Percentiles rank a stretch among this genome's conserved stretches.
These are phyloP conservation scores for Dryas iulia DNA, from an alignment of 1,140 invertebrate genomes.

Conservation along the genomic window DNA sequence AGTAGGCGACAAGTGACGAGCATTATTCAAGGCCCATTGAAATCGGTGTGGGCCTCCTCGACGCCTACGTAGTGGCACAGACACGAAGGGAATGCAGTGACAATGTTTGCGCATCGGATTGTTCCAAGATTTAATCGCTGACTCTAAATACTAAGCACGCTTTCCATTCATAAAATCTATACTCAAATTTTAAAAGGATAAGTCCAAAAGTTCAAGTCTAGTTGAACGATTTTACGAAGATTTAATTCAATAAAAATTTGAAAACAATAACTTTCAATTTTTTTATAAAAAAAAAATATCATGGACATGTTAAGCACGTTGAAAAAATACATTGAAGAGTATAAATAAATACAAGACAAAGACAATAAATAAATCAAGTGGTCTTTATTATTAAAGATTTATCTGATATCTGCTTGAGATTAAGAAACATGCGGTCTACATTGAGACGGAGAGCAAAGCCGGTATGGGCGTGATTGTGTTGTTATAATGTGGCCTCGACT, in stretches of 20 bases:
- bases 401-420: neutral
- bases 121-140: slow-evolving; percentile 61
- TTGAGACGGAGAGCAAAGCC: slow-evolving; percentile 38
- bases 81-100: slow-evolving; percentile 52
- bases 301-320: too few species aligned
- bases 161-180: slow-evolving; percentile 52
- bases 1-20: slow-evolving; percentile 70
- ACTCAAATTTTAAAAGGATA: neutral
- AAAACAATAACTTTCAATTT: too few species aligned
- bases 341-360: neutral
- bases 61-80: slow-evolving; percentile 61
- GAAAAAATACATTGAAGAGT: neutral
- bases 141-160: slow-evolving; percentile 63
- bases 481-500: slow-evolving; percentile 52
- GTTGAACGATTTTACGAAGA: too few species aligned
- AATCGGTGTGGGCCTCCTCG: slow-evolving; percentile 71
- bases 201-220: neutral
- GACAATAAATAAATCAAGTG: neutral
- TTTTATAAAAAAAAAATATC: too few species aligned
- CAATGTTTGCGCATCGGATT: slow-evolving; percentile 73
- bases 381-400: neutral
- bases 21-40: slow-evolving; percentile 65
- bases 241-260: too few species aligned
- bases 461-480: slow-evolving; percentile 51
- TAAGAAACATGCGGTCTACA: slow-evolving; percentile 6